Evolutionary conservation across 2,113 vertebrate species (phyloP), one percentile per base, ranked within the genome.

Genomic region (Perognathus longimembris): DNA sequence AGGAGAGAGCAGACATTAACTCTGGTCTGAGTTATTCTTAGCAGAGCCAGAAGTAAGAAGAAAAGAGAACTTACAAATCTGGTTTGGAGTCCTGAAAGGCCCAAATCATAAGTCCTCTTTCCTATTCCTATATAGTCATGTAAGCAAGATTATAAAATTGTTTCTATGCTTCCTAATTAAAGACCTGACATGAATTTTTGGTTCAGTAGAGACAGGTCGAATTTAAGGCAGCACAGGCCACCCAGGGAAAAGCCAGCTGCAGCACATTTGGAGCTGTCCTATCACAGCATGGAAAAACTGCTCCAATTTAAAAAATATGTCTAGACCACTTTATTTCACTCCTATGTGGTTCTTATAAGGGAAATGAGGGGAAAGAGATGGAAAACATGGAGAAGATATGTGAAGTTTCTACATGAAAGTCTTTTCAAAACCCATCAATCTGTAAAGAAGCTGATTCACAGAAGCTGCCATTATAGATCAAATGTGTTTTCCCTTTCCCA

Each of bases 201-300:
- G 90, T 92, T 94, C 66, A 83, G 89, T 89, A 93, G 61, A 93
- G 69, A 64, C 50, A 30, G 90, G 90, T 96, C 28, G 10, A 63
- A 75, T 85, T 92, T 94, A 90, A 86, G 85, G 82, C 90, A 95
- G 81, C 85, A 94, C 75, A 76, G 96, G 93, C 93, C 97, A 96
- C 96, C 95, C 95, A 95, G 81, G 94, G 75, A 95, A 95, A 96
- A 88, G 1, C 89, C 96, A 96, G 90, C 96, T 95, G 97, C 61
- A 94, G 87, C n/a, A 70, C 92, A 90, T 97, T 95, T 94, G 30
- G 22, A 90, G 70, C 63, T 91, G 69, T 89, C 91, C 84, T 84
- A 79, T 91, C 93, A 70, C 17, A 57, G 66, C 85, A 79, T 92
- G 90, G 79, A 91, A 91, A 67, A 93, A 78, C 75, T 74, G 36